phyloP scores from a whole-genome alignment of 1,140 invertebrate genomes.

The Zaprionus africanus region DNA sequence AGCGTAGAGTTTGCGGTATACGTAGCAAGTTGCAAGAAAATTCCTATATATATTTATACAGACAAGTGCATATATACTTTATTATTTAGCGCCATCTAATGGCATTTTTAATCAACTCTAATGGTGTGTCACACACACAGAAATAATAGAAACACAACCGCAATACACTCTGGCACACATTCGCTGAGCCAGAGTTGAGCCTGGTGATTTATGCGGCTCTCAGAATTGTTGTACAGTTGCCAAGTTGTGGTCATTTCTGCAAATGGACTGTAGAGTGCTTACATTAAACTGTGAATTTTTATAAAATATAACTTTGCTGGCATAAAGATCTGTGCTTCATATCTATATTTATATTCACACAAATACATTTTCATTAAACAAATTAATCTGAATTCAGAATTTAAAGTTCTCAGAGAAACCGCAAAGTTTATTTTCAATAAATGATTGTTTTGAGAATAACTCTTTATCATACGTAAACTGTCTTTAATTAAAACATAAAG shows the following conservation, averaged over 20 bases:
- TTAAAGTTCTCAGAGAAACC: not conserved
- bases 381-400: not conserved
- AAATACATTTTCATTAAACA: not conserved
- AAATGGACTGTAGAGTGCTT: slow-evolving; percentile 16
- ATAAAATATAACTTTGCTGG: not conserved
- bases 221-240: slow-evolving; percentile 18
- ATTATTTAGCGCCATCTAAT: slow-evolving; percentile 45
- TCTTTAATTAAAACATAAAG: too few relatives aligned
- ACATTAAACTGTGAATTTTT: not conserved
- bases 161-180: not conserved
- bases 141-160: not conserved
- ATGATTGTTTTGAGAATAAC: not conserved
- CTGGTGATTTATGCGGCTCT: slow-evolving; percentile 36
- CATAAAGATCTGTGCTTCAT: not conserved
- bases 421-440: not conserved
- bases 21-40: slow-evolving; percentile 18
- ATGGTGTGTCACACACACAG: slow-evolving; percentile 22
- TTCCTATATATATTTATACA: slow-evolving; percentile 7
- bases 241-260: slow-evolving; percentile 22
- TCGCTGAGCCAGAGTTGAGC: not conserved
- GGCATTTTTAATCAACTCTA: slow-evolving; percentile 52
- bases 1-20: slow-evolving; percentile 7
- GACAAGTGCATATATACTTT: slow-evolving; percentile 6
- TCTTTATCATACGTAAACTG: too few relatives aligned
- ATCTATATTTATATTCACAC: not conserved